Percentiles rank a stretch among this genome's conserved stretches.
Evolutionary conservation across 2,888 invertebrate genomes (phyloP).

Genomic region (Acanthosoma haemorrhoidale): DNA sequence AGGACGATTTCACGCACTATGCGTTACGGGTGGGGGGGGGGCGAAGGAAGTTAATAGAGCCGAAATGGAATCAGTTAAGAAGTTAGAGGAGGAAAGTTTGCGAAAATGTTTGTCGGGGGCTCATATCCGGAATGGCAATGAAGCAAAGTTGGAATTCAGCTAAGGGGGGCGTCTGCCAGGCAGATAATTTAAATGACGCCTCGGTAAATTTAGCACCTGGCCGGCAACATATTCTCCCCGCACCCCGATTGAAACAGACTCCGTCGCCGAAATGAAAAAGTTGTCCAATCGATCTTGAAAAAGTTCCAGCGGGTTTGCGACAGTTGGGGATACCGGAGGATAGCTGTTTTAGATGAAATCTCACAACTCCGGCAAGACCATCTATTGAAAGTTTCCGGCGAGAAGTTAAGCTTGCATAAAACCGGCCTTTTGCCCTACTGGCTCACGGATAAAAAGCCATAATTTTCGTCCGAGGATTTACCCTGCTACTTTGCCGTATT

Average conservation of each 20-base stretch:
- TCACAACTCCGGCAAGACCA: background rate
- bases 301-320: background rate
- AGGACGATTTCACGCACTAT: too few relatives aligned
- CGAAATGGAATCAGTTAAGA: background rate
- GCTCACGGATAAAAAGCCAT: background rate
- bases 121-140: constrained; percentile 14
- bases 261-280: background rate
- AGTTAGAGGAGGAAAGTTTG: background rate
- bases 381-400: background rate
- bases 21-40: too few relatives aligned
- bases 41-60: background rate
- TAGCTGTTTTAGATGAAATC: constrained; percentile 12
- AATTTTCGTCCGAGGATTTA: too few relatives aligned
- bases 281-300: background rate
- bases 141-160: background rate
- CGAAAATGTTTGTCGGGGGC: background rate
- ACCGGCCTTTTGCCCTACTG: background rate
- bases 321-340: background rate
- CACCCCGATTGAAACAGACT: background rate
- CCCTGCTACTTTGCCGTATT: too few relatives aligned
- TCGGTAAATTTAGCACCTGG: background rate
- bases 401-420: constrained; percentile 6
- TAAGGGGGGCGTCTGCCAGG: background rate
- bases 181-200: constrained; percentile 10
- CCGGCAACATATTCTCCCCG: background rate